Base-by-base conservation (phyloP, 2,797 vertebrate genomes). In the Phoebastria nigripes region DNA sequence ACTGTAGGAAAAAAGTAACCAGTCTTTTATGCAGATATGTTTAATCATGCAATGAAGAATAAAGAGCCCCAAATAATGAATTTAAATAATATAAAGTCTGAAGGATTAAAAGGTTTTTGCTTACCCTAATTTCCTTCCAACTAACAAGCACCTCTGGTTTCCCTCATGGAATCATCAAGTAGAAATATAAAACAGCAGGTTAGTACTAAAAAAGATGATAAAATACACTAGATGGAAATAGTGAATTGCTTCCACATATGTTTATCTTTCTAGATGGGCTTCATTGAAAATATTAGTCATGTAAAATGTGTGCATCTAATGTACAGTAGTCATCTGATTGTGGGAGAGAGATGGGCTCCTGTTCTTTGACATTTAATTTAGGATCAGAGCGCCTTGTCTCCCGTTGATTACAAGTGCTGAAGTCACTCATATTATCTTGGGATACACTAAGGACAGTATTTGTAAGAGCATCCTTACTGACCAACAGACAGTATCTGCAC, bases 151-250 rank as follows among this genome's bases (percentile, higher is more conserved):
- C 12, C 35, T 70, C 24, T 2, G 1, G 11, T 78, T 74, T 37
- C 18, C 15, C 21, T 41, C 1, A 0, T 79, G n/a, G 24, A 78
- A 61, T 61, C 14, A 62, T 15, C 0, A 0, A 73, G 7, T 6
- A 20, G 33, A 87, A 87, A 62, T 55, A 42, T 15, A 54, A 76
- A 58, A 11, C 4, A 25, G 9, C 13, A 55, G 9, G 12, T 46
- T 35, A 65, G 7, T 51, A n/a, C 16, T 24, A 52, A 85, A 81
- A 59, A 15, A 39, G 6, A 65, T 58, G 6, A 28, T 56, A 56
- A 82, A 78, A 55, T 54, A 29, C 1, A 51, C 9, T 35, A 28
- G 31, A 22, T 8, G 4, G 39, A 71, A 82, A 26, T 20, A 61
- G 28, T 33, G 12, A 35, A 62, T 79, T 76, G 6, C 3, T 80